phyloP scores from a whole-genome alignment of 2,113 vertebrate species.

The Ranitomeya variabilis region DNA sequence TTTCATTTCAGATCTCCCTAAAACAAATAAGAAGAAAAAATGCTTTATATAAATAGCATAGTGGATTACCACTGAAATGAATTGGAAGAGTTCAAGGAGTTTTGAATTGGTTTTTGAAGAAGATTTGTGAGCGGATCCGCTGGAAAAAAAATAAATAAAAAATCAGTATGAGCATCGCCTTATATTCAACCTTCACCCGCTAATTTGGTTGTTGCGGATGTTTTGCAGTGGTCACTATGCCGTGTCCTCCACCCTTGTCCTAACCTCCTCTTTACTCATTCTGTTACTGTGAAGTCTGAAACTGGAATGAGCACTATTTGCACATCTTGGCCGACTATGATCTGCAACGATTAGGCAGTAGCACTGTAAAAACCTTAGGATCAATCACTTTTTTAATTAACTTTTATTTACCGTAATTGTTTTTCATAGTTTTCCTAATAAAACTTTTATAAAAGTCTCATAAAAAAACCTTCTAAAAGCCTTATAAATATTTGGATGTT shows the following conservation, averaged over 20 bases:
- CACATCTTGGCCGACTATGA: neutral
- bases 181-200: neutral
- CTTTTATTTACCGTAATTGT: neutral
- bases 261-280: neutral
- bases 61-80: too few relatives aligned
- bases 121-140: too few relatives aligned
- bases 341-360: neutral
- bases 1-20: too few relatives aligned
- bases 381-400: neutral
- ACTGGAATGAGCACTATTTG: slow-evolving; percentile 3
- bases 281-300: neutral
- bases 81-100: too few relatives aligned
- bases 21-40: too few relatives aligned
- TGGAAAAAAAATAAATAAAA: too few relatives aligned
- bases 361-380: neutral
- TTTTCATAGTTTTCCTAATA: neutral
- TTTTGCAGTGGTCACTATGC: neutral
- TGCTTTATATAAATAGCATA: too few relatives aligned
- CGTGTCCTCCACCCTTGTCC: neutral
- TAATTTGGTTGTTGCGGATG: neutral
- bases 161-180: too few relatives aligned
- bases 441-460: neutral
- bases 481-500: too few relatives aligned
- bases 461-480: neutral
- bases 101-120: too few relatives aligned